These are phyloP conservation scores for Hydrozoanthus gracilis DNA, from an alignment of 92 coral and sea anemone genomes.

Conservation along the genomic window DNA sequence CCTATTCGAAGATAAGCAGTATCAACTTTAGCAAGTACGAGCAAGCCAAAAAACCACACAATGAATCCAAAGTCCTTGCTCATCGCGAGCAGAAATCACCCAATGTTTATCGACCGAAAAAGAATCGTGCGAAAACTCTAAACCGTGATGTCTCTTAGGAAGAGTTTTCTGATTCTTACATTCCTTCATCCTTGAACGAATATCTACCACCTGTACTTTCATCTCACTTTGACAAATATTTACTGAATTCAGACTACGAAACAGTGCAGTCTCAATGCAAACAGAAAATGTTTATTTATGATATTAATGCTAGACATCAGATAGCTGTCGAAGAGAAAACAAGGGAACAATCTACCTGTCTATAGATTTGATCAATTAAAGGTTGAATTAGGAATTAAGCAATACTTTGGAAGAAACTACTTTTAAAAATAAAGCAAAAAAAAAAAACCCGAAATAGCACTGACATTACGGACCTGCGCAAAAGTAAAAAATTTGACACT, in stretches of 20 bases:
- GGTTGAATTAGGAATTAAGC: too few species aligned
- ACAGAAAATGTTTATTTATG: constrained; percentile 20
- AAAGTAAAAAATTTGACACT: too few species aligned
- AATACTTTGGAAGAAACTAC: too few species aligned
- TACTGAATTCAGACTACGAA: constrained; percentile 9
- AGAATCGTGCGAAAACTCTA: background rate
- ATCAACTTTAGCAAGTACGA: constrained; percentile 11
- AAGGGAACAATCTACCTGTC: background rate
- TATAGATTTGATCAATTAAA: too few species aligned
- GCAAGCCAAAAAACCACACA: background rate
- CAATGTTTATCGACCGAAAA: background rate
- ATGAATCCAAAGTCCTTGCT: background rate
- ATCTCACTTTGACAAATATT: background rate
- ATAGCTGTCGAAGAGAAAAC: background rate
- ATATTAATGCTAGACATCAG: constrained; percentile 14
- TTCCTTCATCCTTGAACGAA: constrained; percentile 35
- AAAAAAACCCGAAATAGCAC: too few species aligned
- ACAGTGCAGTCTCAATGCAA: constrained; percentile 28
- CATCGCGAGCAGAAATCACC: background rate
- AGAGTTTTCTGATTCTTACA: constrained; percentile 25
- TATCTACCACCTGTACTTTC: constrained; percentile 13
- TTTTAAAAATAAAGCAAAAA: too few species aligned
- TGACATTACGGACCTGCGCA: too few species aligned
- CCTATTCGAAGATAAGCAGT: background rate
- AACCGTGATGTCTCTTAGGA: constrained; percentile 20